A percentile compares a stretch with the other conserved stretches of the same genome.
These are phyloP conservation scores for Melanargia galathea DNA, from an alignment of 2,888 invertebrate genomes.

Conservation along the genomic window DNA sequence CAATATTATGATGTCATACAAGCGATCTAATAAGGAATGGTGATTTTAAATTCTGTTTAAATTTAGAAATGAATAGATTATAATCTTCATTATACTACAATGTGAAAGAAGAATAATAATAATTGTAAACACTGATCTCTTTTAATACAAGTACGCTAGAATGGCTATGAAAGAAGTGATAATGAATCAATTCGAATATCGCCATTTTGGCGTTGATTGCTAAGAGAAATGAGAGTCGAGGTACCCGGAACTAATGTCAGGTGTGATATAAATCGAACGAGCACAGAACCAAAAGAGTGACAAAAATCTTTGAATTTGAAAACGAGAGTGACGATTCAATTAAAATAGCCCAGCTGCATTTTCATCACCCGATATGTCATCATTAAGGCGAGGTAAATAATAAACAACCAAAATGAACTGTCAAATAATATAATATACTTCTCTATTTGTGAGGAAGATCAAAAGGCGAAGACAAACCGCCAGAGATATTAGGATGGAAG, in stretches of 20 bases:
- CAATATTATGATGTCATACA: slow-evolving; percentile 51
- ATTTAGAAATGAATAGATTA: not conserved
- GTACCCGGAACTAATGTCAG: too few relatives aligned
- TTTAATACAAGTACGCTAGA: too few relatives aligned
- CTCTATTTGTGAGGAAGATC: slow-evolving; percentile 42
- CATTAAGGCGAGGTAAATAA: slow-evolving; percentile 32
- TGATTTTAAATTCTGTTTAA: not conserved
- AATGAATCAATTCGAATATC: too few relatives aligned
- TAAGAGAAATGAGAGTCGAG: too few relatives aligned
- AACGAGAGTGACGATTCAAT: slow-evolving; percentile 4
- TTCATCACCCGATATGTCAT: slow-evolving; percentile 34
- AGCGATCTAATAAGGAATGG: slow-evolving; percentile 16
- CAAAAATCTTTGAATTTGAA: not conserved
- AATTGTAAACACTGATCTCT: too few relatives aligned
- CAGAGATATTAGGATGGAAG: slow-evolving; percentile 43
- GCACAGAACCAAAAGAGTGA: not conserved
- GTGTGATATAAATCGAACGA: not conserved
- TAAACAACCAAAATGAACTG: slow-evolving; percentile 29
- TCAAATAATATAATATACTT: slow-evolving; percentile 32
- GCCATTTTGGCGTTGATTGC: too few relatives aligned
- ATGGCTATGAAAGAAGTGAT: too few relatives aligned
- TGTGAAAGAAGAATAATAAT: too few relatives aligned
- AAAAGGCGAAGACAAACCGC: slow-evolving; percentile 46
- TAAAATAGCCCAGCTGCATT: not conserved
- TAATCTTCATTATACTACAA: not conserved